Evolutionary conservation across 2,797 vertebrate species (phyloP), one percentile per base, ranked within the genome.

Genomic region (Linurgus olivaceus): DNA sequence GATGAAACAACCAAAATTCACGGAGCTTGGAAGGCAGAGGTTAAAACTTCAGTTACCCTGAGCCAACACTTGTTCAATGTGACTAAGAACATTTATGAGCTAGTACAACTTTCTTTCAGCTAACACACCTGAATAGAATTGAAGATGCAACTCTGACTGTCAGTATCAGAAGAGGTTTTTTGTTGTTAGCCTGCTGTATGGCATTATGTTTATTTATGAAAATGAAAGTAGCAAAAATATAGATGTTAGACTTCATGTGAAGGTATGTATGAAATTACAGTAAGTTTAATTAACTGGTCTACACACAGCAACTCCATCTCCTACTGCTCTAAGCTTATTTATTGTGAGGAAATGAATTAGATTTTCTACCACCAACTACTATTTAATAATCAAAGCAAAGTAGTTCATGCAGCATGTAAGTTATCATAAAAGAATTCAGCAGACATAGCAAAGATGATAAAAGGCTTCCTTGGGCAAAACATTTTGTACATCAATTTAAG

Each of bases 321-420:
- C 89, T 79, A 38, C 42, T 38, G 52, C 45, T 94, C 65, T 77
- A 61, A 84, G n/a, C 28, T 54, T 90, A 85, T 72, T 92, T 90
- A 77, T 54, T 72, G 31, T 66, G 20, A 81, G 17, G 57, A 76
- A 94, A 91, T 42, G 88, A 79, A 93, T 90, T 73, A 76, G 21
- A 88, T 84, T 93, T 95, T 93, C 37, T 78, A 57, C 58, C 44
- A 67, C 25, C 7, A 17, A 68, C 68, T 80, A 84, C 51, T 86
- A 88, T 83, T 90, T 91, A 89, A 91, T 92, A 88, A 95, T 93
- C 91, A 91, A 93, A 94, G 47, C 44, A 86, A 88, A 96, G 89
- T 75, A 91, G 91, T 80, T 91, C 35, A 79, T 87, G 59, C 59
- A 81, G 65, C n/a, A 19, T 25, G 13, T 29, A 86, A 77, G 75